Conservation (phyloP, 2,888 invertebrate genomes). For the Microctonus aethiopoides region DNA sequence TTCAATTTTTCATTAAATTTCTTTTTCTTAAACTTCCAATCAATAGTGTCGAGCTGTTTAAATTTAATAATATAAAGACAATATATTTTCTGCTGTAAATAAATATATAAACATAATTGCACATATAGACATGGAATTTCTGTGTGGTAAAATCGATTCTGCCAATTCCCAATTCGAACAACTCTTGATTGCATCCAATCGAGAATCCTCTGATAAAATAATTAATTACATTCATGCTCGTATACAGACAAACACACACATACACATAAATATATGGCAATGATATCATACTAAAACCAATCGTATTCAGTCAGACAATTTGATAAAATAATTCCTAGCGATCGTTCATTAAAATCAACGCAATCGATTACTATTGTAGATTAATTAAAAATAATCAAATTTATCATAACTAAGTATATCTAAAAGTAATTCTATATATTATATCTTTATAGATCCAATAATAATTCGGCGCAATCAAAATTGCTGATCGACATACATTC, state of each 20-base stretch:
- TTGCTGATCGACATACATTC: neutral
- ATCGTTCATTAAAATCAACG: neutral
- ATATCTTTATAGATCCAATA: neutral
- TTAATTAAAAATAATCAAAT: neutral
- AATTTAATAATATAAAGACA: neutral
- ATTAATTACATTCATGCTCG: conserved; percentile 9
- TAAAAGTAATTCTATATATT: neutral
- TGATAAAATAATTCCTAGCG: neutral
- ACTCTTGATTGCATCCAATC: conserved; percentile 4
- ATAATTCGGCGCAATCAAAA: neutral
- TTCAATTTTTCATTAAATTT: neutral
- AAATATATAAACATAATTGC: neutral
- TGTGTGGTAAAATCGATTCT: conserved; percentile 9
- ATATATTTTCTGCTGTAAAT: neutral
- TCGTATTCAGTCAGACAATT: neutral
- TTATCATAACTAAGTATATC: neutral
- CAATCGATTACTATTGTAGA: neutral
- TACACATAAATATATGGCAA: neutral
- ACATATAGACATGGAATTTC: neutral
- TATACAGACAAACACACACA: no score
- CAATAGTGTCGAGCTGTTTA: no score
- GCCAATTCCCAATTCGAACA: conserved; percentile 3
- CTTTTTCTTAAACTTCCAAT: neutral
- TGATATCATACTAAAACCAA: conserved; percentile 12
- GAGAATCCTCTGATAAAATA: conserved; percentile 8